A percentile compares a stretch with the other conserved stretches of the same genome.
phyloP scores from a whole-genome alignment of 2,113 vertebrate genomes.

The Lontra canadensis region DNA sequence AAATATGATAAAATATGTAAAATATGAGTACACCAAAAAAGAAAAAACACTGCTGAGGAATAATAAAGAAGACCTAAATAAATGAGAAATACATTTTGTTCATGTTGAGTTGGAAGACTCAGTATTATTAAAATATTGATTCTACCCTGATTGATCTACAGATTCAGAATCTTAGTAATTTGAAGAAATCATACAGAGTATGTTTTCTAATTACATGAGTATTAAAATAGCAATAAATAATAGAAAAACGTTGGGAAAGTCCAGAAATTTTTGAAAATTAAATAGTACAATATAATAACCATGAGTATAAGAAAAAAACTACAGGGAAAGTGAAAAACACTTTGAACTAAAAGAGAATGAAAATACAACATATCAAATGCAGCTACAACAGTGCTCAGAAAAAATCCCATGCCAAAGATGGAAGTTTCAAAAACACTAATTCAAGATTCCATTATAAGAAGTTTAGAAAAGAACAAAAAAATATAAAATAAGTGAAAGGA shows the following conservation, averaged over 20 bases:
- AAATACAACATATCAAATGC: neutral
- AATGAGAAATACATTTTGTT: neutral
- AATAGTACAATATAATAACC: neutral
- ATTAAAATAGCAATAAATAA: neutral
- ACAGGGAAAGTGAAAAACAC: neutral
- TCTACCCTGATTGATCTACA: neutral
- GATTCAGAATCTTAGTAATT: neutral
- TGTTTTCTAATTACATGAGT: neutral
- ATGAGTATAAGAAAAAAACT: neutral
- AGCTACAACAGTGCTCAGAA: neutral
- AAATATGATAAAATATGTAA: neutral
- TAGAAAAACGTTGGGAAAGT: neutral
- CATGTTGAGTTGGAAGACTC: neutral
- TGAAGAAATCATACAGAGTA: neutral
- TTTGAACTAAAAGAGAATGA: neutral
- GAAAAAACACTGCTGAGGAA: neutral
- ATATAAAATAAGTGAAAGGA: neutral
- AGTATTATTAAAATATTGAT: neutral
- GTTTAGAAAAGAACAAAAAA: neutral
- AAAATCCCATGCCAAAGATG: neutral
- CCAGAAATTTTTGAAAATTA: neutral
- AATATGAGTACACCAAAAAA: neutral
- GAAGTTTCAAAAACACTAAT: neutral
- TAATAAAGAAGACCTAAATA: neutral
- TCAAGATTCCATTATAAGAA: neutral